Evolutionary conservation across 2,797 vertebrate species (phyloP).

Genomic region (Sciurus carolinensis): DNA sequence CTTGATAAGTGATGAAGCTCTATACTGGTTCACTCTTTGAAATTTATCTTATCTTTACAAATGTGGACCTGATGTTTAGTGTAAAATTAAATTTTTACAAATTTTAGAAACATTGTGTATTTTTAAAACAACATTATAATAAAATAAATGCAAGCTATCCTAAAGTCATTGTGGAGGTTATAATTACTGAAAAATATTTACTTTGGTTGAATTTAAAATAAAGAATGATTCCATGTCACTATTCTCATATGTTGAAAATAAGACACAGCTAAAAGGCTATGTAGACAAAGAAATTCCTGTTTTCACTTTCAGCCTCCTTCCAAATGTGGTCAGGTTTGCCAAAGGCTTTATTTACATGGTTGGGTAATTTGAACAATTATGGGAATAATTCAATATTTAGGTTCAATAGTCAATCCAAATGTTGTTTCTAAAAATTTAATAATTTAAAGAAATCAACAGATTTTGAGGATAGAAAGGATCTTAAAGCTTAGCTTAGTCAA

Average conservation of each 20-base stretch:
- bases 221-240: background rate
- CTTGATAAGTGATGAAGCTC: background rate
- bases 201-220: constrained; percentile 23
- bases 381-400: background rate
- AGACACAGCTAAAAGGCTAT: background rate
- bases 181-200: background rate
- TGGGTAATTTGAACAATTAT: background rate
- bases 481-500: background rate
- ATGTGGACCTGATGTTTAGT: background rate
- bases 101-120: background rate
- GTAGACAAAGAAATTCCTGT: background rate
- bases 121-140: background rate
- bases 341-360: background rate
- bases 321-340: background rate
- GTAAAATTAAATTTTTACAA: background rate
- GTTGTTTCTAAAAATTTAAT: background rate
- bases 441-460: background rate
- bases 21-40: background rate
- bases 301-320: constrained; percentile 15
- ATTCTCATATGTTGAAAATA: background rate
- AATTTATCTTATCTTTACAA: background rate
- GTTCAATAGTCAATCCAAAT: background rate
- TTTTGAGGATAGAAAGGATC: background rate
- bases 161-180: background rate
- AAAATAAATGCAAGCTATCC: background rate